Percentiles rank a stretch among this genome's conserved stretches.
Evolutionary conservation across 2,113 vertebrate species (phyloP).

Genomic region (Egretta garzetta): DNA sequence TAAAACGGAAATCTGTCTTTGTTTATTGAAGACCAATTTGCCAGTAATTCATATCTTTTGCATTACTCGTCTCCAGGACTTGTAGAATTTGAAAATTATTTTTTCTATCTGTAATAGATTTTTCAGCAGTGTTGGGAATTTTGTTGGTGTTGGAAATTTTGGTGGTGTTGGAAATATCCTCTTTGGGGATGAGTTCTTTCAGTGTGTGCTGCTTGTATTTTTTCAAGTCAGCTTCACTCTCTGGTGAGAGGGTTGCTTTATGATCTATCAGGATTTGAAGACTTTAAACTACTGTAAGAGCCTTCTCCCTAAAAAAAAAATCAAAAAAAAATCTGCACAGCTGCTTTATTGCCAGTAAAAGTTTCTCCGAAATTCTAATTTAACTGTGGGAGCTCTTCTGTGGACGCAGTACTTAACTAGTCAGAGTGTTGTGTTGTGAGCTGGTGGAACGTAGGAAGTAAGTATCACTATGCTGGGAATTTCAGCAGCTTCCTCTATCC

Average conservation of each 20-base stretch:
- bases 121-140: background rate
- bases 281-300: background rate
- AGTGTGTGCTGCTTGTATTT: background rate
- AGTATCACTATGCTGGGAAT: background rate
- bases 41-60: background rate
- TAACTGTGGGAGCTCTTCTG: background rate
- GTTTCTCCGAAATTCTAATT: background rate
- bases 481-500: background rate
- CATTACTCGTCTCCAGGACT: background rate
- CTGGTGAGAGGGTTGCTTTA: background rate
- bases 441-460: background rate
- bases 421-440: background rate
- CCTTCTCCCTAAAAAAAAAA: background rate
- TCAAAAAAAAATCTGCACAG: background rate
- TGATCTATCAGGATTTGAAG: background rate
- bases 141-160: background rate
- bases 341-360: background rate
- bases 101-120: background rate
- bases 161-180: background rate
- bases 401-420: background rate
- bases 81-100: background rate
- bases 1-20: background rate
- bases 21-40: background rate
- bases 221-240: background rate
- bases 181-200: background rate